Conservation (phyloP, 2,113 vertebrate genomes). For the Etia nguti region DNA sequence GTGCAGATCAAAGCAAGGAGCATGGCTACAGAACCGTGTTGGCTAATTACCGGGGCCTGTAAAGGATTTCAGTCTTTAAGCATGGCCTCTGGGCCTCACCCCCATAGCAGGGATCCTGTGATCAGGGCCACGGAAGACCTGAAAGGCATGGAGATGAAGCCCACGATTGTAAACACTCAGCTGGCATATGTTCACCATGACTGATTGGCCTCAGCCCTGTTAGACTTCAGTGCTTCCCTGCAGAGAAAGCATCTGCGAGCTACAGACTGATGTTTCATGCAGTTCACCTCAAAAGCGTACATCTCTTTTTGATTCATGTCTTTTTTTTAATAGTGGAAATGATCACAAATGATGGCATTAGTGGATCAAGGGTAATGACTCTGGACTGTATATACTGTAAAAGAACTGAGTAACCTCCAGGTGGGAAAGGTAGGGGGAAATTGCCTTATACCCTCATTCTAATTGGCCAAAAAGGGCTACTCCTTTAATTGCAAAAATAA, state of each 20-base stretch:
- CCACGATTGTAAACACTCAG: slow-evolving; percentile 23
- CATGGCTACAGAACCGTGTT: slow-evolving; percentile 22
- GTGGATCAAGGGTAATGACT: not conserved
- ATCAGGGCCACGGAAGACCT: slow-evolving; percentile 37
- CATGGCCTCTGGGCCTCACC: slow-evolving; percentile 31
- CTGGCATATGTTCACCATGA: slow-evolving; percentile 31
- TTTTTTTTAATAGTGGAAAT: not conserved
- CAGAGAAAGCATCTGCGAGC: slow-evolving; percentile 37
- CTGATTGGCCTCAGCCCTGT: slow-evolving; percentile 29
- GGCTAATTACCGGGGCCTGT: slow-evolving; percentile 52
- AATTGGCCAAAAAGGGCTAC: not conserved
- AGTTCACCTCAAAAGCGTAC: not conserved
- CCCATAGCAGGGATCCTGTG: slow-evolving; percentile 37
- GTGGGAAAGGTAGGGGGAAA: not conserved
- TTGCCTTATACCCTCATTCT: not conserved
- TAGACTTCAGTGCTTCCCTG: slow-evolving; percentile 32
- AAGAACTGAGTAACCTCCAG: not conserved
- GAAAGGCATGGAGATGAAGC: slow-evolving; percentile 38
- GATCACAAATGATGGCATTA: not conserved
- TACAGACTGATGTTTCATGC: slow-evolving; percentile 15
- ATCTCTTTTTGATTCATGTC: not conserved
- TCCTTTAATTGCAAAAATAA: not conserved
- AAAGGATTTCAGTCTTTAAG: slow-evolving; percentile 53
- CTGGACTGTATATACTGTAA: not conserved
- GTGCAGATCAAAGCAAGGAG: slow-evolving; percentile 46